Evolutionary conservation across 2,888 invertebrate genomes (phyloP).

Genomic region (Aquatica leii): DNA sequence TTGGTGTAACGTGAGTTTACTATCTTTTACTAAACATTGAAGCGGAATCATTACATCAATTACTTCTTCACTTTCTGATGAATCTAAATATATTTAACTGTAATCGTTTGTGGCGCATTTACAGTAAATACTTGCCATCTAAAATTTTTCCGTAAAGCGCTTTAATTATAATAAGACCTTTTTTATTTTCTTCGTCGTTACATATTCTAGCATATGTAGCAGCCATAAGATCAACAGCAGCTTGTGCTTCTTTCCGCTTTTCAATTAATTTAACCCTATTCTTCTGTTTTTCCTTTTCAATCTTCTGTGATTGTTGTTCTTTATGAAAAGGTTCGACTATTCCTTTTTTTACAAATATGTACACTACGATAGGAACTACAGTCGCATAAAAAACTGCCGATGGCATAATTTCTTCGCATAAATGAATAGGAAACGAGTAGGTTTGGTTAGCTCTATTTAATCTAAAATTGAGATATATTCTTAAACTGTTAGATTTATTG

Average conservation of each 20-base stretch:
- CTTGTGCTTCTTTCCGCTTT: conserved; percentile 83
- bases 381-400: conserved; percentile 94
- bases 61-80: conserved; percentile 62
- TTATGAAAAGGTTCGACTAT: conserved; percentile 85
- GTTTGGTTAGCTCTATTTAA: conserved; percentile 87
- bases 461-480: conserved; percentile 67
- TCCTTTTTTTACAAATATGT: conserved; percentile 83
- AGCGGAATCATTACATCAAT: conserved; percentile 95
- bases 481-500: too few species aligned
- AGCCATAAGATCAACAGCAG: conserved; percentile 89
- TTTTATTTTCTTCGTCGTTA: conserved; percentile 80
- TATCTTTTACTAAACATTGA: conserved; percentile 92
- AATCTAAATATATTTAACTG: conserved; percentile 37
- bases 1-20: conserved; percentile 84
- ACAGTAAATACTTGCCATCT: conserved; percentile 44
- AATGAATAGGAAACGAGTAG: conserved; percentile 86
- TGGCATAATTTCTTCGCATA: conserved; percentile 90
- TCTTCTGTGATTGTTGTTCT: conserved; percentile 79
- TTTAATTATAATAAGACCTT: conserved; percentile 85
- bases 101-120: too few species aligned
- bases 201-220: conserved; percentile 86
- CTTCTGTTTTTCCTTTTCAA: conserved; percentile 82
- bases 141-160: conserved; percentile 82
- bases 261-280: conserved; percentile 81
- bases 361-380: conserved; percentile 82